Base-by-base conservation (phyloP, 1,140 invertebrate genomes). In the Leptonema lineaticorne region DNA sequence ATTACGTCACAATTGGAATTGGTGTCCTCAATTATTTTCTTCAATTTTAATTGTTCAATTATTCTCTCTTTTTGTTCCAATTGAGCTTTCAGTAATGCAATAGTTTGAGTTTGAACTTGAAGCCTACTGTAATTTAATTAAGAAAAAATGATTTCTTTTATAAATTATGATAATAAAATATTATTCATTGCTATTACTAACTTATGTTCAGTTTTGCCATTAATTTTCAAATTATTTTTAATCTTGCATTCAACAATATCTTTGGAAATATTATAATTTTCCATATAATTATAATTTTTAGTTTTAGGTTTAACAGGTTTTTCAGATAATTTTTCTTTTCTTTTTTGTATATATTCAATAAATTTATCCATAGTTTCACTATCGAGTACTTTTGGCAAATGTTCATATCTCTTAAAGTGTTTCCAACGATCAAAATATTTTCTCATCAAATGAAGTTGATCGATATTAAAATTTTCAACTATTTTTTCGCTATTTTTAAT, bases 101-200 rank as follows among this genome's bases (percentile, higher is more conserved):
- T 89, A 37, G 88, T 86, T 66, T 85, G 81, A 75, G 87, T 85
- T 75, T 89, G 87, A 14, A 85, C 79, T 74, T 85, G 85, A 20
- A 85, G 85, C 70, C 87, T 85, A 58, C 28, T 28, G 7, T 27
- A 57, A 5, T 3, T 29, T n/a, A 16, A 26, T 65, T 22, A 6
- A 53, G 9, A 11, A 37, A 58, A 57, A 41, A 5, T 18, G 14
- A 45, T 63, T 46, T 45, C 41, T 24, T 2, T 7, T 16, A 46
- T 45, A 22, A 62, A 41, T 48, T 20, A n/a, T n/a, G n/a, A n/a
- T n/a, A n/a, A n/a, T 20, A 45, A 37, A 45, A 41, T 20, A 41
- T 62, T 45, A 45, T 57, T 41, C 1, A 59, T 28, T 26, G n/a
- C 9, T n/a, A 45, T n/a, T 11, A 26, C 9, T 48, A 67, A 72